Evolutionary conservation across 1,140 invertebrate genomes (phyloP), one percentile per base, ranked within the genome.

Genomic region (Drosophila rufa): DNA sequence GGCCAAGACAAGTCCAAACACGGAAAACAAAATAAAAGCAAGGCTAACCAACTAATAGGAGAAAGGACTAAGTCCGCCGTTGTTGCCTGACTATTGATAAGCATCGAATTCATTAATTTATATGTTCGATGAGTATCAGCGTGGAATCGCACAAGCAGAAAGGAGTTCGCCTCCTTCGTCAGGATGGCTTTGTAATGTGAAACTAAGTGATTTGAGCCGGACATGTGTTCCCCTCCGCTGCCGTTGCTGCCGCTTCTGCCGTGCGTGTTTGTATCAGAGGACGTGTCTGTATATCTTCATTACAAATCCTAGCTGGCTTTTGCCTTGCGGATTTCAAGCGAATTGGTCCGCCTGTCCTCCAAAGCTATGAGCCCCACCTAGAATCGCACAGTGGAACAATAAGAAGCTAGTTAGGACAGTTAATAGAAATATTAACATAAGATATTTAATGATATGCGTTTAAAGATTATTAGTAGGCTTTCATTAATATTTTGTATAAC

Each of bases 81-180:
- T 64, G 61, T 59, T 73, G 67, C 75, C 61, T 33, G 22, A 60
- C 73, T 87, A 89, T 87, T 90, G 84, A 89, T 89, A 89, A 89
- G 84, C 85, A 89, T 89, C 84, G 84, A 90, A 89, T 90, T 89
- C 84, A 89, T 89, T 89, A 89, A 89, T 89, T 89, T 89, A 89
- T 89, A 89, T 90, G 84, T 90, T 89, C 81, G 79, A 82, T 71
- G 68, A 57, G 66, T 75, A 84, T 83, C 84, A 74, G 83, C 77
- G 59, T 42, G 57, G 62, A 77, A 71, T 66, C 61, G 68, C 70
- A 53, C 58, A 76, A 66, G 68, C 74, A 80, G 66, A 68, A 89
- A 89, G 85, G 84, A 89, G 85, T 80, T 78, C 51, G 51, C 40
- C 75, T 43, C 27, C 66, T 53, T 58, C 75, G 76, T 67, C 80